Conservation (phyloP, 2,113 vertebrate species). For the Otis tarda region DNA sequence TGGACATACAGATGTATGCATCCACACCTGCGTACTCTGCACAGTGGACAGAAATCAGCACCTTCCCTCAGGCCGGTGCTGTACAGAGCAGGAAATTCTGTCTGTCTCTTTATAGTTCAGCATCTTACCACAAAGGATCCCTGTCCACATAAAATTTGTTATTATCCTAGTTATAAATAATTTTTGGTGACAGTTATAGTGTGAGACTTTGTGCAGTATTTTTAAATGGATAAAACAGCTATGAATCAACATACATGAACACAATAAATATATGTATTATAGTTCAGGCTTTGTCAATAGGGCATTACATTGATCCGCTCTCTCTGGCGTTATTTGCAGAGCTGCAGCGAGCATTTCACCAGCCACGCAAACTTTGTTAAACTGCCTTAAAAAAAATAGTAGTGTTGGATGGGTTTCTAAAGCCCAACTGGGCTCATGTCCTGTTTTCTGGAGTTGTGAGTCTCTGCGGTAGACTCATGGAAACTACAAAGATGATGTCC, state of each 20-base stretch:
- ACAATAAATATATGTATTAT: slow-evolving; percentile 61
- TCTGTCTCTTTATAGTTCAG: background rate
- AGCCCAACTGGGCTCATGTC: background rate
- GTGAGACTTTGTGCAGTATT: slow-evolving; percentile 47
- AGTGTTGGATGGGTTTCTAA: background rate
- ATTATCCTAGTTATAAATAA: slow-evolving; percentile 66
- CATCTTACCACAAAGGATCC: slow-evolving; percentile 17
- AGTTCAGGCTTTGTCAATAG: slow-evolving; percentile 57
- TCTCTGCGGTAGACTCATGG: background rate
- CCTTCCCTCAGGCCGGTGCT: background rate
- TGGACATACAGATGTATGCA: background rate
- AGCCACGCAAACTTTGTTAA: background rate
- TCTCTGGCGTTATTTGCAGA: slow-evolving; percentile 34
- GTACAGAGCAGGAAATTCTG: background rate
- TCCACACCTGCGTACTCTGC: background rate
- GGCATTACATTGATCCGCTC: slow-evolving; percentile 44
- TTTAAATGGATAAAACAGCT: slow-evolving; percentile 68
- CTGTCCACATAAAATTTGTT: slow-evolving; percentile 57
- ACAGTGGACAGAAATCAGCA: background rate
- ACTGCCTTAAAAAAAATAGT: background rate
- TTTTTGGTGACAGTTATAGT: slow-evolving; percentile 66
- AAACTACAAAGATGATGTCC: background rate
- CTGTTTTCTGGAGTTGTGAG: background rate
- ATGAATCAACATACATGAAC: slow-evolving; percentile 76
- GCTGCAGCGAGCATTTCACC: background rate